A percentile compares a stretch with the other conserved stretches of the same genome.
phyloP scores from a whole-genome alignment of 2,888 invertebrate species.

The Cantharis rufa region DNA sequence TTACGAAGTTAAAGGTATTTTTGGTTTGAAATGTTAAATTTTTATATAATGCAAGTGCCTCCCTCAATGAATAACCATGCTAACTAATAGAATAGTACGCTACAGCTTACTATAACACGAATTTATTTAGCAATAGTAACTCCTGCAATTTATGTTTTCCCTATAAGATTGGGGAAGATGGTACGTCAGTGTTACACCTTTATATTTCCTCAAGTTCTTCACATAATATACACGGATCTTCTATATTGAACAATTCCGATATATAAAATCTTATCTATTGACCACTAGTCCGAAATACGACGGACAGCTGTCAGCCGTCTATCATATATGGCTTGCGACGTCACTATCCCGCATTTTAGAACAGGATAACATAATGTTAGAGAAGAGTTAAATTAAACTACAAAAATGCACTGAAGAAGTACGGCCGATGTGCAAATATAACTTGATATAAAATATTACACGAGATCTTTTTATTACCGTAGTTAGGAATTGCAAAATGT shows the following conservation, averaged over 20 bases:
- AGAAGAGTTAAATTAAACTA: slow-evolving; percentile 28
- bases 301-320: slow-evolving; percentile 56
- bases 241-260: slow-evolving; percentile 26
- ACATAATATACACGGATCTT: slow-evolving; percentile 38
- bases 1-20: no score
- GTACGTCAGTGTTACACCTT: slow-evolving; percentile 53
- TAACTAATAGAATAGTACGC: neutral
- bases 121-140: neutral
- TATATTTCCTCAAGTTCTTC: slow-evolving; percentile 46
- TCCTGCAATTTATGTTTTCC: slow-evolving; percentile 42
- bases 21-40: neutral
- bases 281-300: slow-evolving; percentile 21
- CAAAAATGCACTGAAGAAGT: slow-evolving; percentile 24
- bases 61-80: neutral
- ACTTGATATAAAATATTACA: neutral
- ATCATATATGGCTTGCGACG: slow-evolving; percentile 56
- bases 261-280: slow-evolving; percentile 17
- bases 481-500: neutral
- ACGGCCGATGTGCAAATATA: neutral
- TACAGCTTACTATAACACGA: neutral
- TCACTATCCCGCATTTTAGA: slow-evolving; percentile 52
- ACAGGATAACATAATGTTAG: slow-evolving; percentile 45
- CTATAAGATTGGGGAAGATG: slow-evolving; percentile 52
- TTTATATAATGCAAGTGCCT: neutral
- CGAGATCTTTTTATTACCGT: neutral